Conservation (phyloP, 2,888 invertebrate species). For the Barypeithes pellucidus region DNA sequence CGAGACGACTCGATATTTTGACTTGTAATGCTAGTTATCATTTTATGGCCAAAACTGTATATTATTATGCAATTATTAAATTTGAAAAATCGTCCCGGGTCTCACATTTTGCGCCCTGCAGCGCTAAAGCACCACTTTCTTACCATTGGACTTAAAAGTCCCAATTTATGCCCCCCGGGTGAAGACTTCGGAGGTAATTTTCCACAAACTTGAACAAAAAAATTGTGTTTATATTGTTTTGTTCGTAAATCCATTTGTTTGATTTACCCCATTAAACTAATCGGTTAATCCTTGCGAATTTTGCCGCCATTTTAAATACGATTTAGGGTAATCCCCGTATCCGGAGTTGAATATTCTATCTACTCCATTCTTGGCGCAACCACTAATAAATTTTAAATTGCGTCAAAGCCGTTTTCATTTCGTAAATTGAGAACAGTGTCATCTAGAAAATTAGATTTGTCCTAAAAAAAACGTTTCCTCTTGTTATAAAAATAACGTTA, state of each 20-base stretch:
- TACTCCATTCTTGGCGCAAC: constrained; percentile 24
- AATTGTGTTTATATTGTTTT: constrained; percentile 2
- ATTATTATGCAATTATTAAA: too few species aligned
- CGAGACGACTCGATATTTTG: too few species aligned
- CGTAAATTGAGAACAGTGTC: background rate
- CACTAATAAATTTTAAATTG: constrained; percentile 36
- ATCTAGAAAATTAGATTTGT: background rate
- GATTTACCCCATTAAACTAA: constrained; percentile 26
- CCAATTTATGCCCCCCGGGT: too few species aligned
- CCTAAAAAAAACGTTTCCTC: background rate
- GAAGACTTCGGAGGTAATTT: too few species aligned
- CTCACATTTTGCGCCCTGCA: too few species aligned
- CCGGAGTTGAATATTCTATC: constrained; percentile 28
- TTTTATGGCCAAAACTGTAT: too few species aligned
- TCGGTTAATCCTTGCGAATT: constrained; percentile 26
- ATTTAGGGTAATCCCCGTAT: constrained; percentile 28
- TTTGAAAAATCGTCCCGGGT: too few species aligned
- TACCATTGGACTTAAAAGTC: too few species aligned
- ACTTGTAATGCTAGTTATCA: too few species aligned
- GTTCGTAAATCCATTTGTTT: background rate
- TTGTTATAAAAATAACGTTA: too few species aligned
- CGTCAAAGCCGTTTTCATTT: constrained; percentile 16
- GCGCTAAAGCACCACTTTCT: too few species aligned
- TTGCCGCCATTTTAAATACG: constrained; percentile 35
- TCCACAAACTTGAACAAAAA: too few species aligned